Evolutionary conservation across 2,888 invertebrate species (phyloP).

Genomic region (Sinohyriopsis cumingii): DNA sequence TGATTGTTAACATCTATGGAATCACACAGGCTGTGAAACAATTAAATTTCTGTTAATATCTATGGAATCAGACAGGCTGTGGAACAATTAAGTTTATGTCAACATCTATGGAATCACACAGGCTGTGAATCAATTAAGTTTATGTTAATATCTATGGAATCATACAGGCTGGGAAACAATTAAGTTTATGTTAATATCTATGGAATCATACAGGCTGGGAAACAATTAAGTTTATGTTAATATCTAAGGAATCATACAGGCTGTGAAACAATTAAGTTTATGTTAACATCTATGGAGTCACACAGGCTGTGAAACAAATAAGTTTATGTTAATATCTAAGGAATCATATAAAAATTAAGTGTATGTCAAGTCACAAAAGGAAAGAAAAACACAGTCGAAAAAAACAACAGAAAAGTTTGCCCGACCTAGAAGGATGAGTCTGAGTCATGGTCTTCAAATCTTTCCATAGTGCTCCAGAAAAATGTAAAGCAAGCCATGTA

Average conservation of each 20-base stretch:
- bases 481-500: too few relatives aligned
- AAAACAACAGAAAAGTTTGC: too few relatives aligned
- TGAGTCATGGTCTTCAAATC: too few relatives aligned
- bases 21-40: constrained; percentile 60
- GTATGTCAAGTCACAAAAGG: not conserved
- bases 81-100: constrained; percentile 11
- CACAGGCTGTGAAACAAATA: constrained; percentile 60
- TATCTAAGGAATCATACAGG: constrained; percentile 65
- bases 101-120: constrained; percentile 65
- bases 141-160: constrained; percentile 48
- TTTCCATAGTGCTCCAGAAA: too few relatives aligned
- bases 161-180: constrained; percentile 59
- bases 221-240: constrained; percentile 1
- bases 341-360: too few relatives aligned
- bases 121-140: constrained; percentile 38
- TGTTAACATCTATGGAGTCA: constrained; percentile 54
- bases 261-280: constrained; percentile 38
- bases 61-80: constrained; percentile 65
- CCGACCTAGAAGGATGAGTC: too few relatives aligned
- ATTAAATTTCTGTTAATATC: not conserved
- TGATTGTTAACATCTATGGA: constrained; percentile 56
- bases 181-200: constrained; percentile 20
- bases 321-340: not conserved
- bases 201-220: constrained; percentile 64
- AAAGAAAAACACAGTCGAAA: not conserved